Conservation (phyloP, 2,113 vertebrate species). For the Saccopteryx leptura region DNA sequence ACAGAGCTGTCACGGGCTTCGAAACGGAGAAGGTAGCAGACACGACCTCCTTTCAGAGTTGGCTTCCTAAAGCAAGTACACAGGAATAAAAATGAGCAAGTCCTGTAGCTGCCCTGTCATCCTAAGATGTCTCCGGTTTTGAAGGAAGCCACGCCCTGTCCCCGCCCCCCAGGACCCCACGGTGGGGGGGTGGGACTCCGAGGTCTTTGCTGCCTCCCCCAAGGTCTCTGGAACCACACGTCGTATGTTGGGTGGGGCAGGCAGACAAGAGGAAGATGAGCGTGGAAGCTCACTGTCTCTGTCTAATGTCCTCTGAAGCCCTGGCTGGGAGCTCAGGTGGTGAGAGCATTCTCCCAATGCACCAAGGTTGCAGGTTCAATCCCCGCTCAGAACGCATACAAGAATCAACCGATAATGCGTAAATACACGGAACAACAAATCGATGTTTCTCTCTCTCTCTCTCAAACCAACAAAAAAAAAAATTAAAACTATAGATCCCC, state of each 20-base stretch:
- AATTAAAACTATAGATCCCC: no score
- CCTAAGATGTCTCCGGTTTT: not conserved
- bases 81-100: not conserved
- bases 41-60: not conserved
- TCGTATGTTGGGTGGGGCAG: not conserved
- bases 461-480: no score
- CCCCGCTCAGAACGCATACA: no score
- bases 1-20: not conserved
- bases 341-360: no score
- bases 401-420: no score
- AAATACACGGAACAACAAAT: no score
- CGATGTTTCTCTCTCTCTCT: no score
- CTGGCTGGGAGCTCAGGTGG: no score
- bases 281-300: fast-evolving
- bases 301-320: not conserved
- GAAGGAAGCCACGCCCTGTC: not conserved
- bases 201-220: not conserved
- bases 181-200: fast-evolving
- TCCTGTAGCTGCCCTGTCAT: not conserved
- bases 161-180: not conserved
- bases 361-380: no score
- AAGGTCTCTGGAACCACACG: not conserved
- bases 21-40: not conserved
- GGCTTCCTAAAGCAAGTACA: not conserved
- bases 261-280: no score